Base-by-base conservation (phyloP, 1,140 invertebrate species). In the Thaumatotibia leucotreta region DNA sequence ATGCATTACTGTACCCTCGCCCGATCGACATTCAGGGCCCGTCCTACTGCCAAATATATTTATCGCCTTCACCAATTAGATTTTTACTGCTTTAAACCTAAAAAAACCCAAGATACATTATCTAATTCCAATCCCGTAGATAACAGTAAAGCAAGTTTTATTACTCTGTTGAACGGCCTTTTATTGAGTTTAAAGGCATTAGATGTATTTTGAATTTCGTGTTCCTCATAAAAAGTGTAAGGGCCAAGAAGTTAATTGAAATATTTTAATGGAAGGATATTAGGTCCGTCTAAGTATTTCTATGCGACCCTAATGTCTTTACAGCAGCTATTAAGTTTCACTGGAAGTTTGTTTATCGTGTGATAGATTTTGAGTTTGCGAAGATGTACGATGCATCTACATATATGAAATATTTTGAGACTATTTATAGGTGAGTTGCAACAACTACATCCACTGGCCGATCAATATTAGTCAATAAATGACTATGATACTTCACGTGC, bases 131-230 rank as follows among this genome's bases (percentile, higher is more conserved):
- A 80, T 75, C 79, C 73, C 70, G 68, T 64, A 79, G 84, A 84
- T 87, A 80, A 85, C 81, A 84, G 65, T 88, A 84, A 90, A 89
- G 74, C 75, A 79, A 75, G 64, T 87, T 90, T 90, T 90, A 90
- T 90, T 86, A 81, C 85, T 73, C 70, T 86, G 83, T 85, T 84
- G 82, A 87, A 88, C 84, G 82, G 78, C 79, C 75, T 86, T 88
- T 87, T 88, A 89, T 87, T 87, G 82, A 87, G 84, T 86, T 88
- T 86, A 84, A 86, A 81, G 77, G 75, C 80, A 80, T 86, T 83
- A 80, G 67, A 79, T 82, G 80, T 82, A 82, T 88, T 90, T 84
- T 78, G 83, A 83, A 74, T 74, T 77, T 85, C 75, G 74, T 82
- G 73, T 76, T 70, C 68, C 64, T 70, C 75, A 77, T 82, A 85